phyloP scores from a whole-genome alignment of 2,113 vertebrate species.

The Pteropus alecto region DNA sequence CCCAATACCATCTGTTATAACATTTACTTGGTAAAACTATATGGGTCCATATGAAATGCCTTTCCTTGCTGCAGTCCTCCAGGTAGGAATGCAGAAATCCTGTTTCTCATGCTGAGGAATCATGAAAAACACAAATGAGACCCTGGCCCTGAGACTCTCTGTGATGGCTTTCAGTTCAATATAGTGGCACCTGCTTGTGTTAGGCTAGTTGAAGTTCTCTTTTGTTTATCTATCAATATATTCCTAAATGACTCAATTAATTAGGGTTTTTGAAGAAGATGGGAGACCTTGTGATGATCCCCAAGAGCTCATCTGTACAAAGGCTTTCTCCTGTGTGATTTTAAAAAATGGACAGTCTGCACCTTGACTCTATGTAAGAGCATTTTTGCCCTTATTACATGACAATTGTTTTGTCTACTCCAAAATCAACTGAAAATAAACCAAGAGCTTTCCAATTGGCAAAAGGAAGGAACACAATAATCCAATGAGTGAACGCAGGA shows the following conservation, averaged over 20 bases:
- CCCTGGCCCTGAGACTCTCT: too few species aligned
- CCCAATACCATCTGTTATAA: constrained; percentile 18
- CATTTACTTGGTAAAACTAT: constrained; percentile 5
- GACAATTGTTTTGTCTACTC: neutral
- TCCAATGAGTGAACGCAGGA: neutral
- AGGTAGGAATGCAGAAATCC: neutral
- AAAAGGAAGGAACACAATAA: neutral
- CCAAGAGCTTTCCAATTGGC: neutral
- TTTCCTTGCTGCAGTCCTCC: neutral
- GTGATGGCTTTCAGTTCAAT: neutral
- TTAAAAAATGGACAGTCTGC: neutral
- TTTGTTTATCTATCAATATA: neutral
- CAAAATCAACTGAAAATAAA: neutral
- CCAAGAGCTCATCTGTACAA: neutral
- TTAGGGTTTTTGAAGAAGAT: neutral
- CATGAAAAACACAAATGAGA: neutral
- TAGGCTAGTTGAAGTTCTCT: neutral
- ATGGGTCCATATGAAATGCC: neutral
- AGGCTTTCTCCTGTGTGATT: neutral
- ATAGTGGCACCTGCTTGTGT: neutral
- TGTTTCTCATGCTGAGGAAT: neutral
- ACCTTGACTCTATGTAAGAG: neutral
- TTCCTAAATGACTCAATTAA: neutral
- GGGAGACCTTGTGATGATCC: neutral
- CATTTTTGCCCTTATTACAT: neutral